These are phyloP conservation scores for Protaetia brevitarsis DNA, from an alignment of 1,140 invertebrate species.

Conservation along the genomic window DNA sequence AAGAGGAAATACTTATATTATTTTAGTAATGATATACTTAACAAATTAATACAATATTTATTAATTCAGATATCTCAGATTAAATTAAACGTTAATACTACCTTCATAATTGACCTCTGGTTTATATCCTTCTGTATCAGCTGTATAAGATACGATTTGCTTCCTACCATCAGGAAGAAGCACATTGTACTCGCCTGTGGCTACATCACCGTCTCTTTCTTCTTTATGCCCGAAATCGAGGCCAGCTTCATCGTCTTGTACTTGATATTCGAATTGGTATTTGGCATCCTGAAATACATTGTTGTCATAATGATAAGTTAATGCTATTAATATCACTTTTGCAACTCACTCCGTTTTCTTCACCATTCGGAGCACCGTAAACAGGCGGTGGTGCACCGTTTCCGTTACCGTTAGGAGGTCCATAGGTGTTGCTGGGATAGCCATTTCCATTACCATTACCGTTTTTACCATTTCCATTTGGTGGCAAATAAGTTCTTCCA, in stretches of 20 bases:
- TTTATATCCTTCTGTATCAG: slow-evolving; percentile 76
- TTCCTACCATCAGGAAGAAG: slow-evolving; percentile 80
- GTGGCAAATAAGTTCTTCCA: no score
- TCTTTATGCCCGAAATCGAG: slow-evolving; percentile 79
- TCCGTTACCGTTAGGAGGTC: slow-evolving; percentile 31
- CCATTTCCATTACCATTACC: slow-evolving; percentile 28
- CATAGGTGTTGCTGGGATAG: not conserved
- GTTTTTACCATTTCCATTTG: slow-evolving; percentile 31
- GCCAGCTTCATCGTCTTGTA: slow-evolving; percentile 72
- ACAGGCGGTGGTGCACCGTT: slow-evolving; percentile 20
- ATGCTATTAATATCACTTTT: not conserved
- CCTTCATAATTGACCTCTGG: slow-evolving; percentile 80
- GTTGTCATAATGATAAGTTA: not conserved
- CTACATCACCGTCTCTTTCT: slow-evolving; percentile 72
- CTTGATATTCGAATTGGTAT: slow-evolving; percentile 82
- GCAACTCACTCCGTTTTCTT: slow-evolving; percentile 5
- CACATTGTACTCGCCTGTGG: slow-evolving; percentile 80
- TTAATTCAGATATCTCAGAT: no score
- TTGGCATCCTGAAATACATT: slow-evolving; percentile 68
- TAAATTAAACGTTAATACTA: no score
- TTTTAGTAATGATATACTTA: no score
- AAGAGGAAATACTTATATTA: no score
- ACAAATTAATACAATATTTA: no score
- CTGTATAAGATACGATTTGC: slow-evolving; percentile 80
- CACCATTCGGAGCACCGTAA: slow-evolving; percentile 28